phyloP scores from a whole-genome alignment of 2,113 vertebrate genomes.

The Eublepharis macularius region DNA sequence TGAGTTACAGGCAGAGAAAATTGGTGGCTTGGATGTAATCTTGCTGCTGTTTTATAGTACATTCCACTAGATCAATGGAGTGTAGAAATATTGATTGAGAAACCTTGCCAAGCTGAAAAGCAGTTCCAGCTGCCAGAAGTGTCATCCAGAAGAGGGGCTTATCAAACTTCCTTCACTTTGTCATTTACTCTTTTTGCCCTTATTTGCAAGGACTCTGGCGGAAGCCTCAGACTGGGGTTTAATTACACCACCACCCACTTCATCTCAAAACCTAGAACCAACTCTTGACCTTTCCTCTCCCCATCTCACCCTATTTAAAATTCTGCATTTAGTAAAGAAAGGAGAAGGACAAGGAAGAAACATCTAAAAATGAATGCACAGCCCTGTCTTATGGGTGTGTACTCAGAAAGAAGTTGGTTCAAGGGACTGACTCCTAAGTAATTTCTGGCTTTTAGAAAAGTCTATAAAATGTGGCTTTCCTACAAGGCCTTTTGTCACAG shows the following conservation, averaged over 20 bases:
- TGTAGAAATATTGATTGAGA: conserved; percentile 37
- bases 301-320: conserved; percentile 43
- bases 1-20: conserved; percentile 25
- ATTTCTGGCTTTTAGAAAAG: too few relatives aligned
- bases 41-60: conserved; percentile 29
- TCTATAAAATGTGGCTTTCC: too few relatives aligned
- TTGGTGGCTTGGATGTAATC: not conserved
- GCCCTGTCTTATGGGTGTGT: not conserved
- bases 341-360: not conserved
- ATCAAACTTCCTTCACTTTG: conserved; percentile 30
- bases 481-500: too few relatives aligned
- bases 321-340: not conserved
- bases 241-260: conserved; percentile 49
- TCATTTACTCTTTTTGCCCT: conserved; percentile 44
- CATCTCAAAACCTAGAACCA: conserved; percentile 37
- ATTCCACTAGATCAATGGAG: not conserved
- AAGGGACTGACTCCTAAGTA: not conserved
- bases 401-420: not conserved
- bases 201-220: conserved; percentile 16
- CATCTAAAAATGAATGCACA: not conserved
- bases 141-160: conserved; percentile 18
- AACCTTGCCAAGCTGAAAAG: not conserved
- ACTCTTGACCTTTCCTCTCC: conserved; percentile 32
- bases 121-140: conserved; percentile 22
- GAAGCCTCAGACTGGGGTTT: conserved; percentile 26